Evolutionary conservation across 1,140 invertebrate species (phyloP), one percentile per base, ranked within the genome.

Genomic region (Grapholita molesta): DNA sequence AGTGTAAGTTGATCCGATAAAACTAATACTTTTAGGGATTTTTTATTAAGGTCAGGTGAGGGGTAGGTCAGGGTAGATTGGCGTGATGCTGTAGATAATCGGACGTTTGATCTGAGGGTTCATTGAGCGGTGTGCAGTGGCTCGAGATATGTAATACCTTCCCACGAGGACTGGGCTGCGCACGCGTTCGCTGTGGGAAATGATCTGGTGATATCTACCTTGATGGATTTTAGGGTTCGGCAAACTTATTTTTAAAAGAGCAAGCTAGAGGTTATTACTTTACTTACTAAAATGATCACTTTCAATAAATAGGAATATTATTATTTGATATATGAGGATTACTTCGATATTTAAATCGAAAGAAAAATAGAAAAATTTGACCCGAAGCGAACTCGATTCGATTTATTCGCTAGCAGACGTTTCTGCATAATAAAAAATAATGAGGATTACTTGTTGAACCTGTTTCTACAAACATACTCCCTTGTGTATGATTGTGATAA

Each of bases 91-190:
- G 71, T 75, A 80, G 76, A 88, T 48, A 48, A 89, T 89, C 87
- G 68, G 71, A 73, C 70, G 74, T 69, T 80, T 71, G 82, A 88
- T 89, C 85, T 79, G 76, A 61, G 74, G 80, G 80, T 78, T 80
- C 78, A 88, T 89, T 88, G 70, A 76, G 71, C 77, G 75, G 76
- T 83, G 83, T 79, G 78, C 81, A 80, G 73, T 85, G 81, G 80
- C 77, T 77, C 78, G 85, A 79, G 83, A 85, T 85, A 84, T 75
- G 79, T 88, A 88, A 88, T 89, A 85, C 88, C 86, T 90, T 90
- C 88, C 88, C 88, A 90, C 86, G 88, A 89, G 79, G 79, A 77
- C 74, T 82, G 78, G 38, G 38, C 42, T 21, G 71, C 64, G 83
- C 83, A 79, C 78, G 71, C 68, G 11, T 28, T 35, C n/a, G 11